Percentiles rank a stretch among this genome's conserved stretches.
Conservation (phyloP, 2,113 vertebrate genomes). For the western clawed frog (Xenopus tropicalis) region UCB_Xtro_10.0 CM004450.2:52888501-52889000, state of each 20-base stretch:
- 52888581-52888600: neutral
- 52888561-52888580: neutral
- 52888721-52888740: constrained; percentile 7
- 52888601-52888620: neutral
- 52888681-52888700: neutral
- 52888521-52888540: neutral
- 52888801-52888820: constrained; percentile 19
- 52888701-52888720: neutral
- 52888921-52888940: constrained; percentile 6
- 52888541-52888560: constrained; percentile 17
- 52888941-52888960: no score
- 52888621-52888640: constrained; percentile 18
- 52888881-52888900: constrained; percentile 29
- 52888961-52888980: no score
- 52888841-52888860: constrained; percentile 4
- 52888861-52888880: constrained; percentile 28
- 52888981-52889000: neutral
- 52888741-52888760: neutral
- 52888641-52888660: neutral
- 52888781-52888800: constrained; percentile 12
- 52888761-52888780: neutral
- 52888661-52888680: neutral
- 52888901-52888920: neutral
- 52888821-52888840: neutral
- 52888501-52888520: neutral